Evolutionary conservation across 1,140 invertebrate species (phyloP).

Genomic region (Pogonognathellus flavescens): DNA sequence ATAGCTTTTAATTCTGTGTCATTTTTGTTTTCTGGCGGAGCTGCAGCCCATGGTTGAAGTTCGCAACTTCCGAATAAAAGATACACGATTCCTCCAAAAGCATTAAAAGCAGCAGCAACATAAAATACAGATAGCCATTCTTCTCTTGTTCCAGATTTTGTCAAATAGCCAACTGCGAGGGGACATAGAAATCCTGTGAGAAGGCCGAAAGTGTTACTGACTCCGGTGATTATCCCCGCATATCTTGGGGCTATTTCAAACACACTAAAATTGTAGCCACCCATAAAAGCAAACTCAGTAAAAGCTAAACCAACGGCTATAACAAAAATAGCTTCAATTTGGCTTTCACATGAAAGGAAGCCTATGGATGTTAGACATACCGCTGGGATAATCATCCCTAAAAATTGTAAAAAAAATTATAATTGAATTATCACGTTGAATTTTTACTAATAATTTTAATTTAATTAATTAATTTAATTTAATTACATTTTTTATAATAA

Average conservation of each 20-base stretch:
- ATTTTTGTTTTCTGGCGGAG: not conserved
- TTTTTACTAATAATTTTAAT: too few relatives aligned
- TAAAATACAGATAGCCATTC: constrained; percentile 69
- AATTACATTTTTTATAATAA: not conserved
- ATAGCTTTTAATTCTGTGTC: constrained; percentile 53
- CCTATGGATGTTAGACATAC: constrained; percentile 2
- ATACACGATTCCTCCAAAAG: constrained; percentile 68
- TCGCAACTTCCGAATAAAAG: constrained; percentile 22
- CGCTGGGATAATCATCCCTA: constrained; percentile 21
- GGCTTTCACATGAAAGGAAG: constrained; percentile 60
- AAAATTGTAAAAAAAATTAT: not conserved
- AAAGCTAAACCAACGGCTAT: constrained; percentile 65
- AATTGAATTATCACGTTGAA: not conserved
- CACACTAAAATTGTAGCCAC: constrained; percentile 68
- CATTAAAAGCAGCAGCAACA: constrained; percentile 66
- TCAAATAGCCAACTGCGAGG: constrained; percentile 65
- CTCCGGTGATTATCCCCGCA: constrained; percentile 69
- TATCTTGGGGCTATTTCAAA: constrained; percentile 68
- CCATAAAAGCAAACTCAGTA: constrained; percentile 67
- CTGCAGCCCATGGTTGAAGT: constrained; percentile 69
- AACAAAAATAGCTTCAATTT: constrained; percentile 60
- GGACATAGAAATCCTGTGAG: constrained; percentile 68
- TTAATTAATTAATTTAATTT: too few relatives aligned
- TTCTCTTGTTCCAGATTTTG: constrained; percentile 67
- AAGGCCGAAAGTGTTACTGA: constrained; percentile 69